These are phyloP conservation scores for Xiphophorus couchianus DNA, from an alignment of 2,113 vertebrate genomes.

Conservation along the genomic window DNA sequence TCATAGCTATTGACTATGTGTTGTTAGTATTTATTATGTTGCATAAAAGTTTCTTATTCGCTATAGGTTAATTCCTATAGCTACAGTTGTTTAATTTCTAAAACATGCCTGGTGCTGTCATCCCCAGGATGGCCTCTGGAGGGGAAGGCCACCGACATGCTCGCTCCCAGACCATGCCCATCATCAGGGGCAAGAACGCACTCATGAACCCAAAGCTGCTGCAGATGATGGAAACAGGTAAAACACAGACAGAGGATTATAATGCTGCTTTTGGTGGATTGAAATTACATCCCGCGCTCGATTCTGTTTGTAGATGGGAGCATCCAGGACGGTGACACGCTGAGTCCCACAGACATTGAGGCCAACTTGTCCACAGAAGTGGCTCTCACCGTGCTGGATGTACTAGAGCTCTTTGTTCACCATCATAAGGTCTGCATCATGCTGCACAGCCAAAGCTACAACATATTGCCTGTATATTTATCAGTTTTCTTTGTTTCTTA, in stretches of 20 bases:
- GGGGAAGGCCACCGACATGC: constrained; percentile 92
- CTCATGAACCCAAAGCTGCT: constrained; percentile 94
- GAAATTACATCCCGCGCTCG: neutral
- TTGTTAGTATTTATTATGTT: constrained; percentile 41
- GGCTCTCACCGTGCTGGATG: constrained; percentile 90
- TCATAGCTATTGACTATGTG: constrained; percentile 52
- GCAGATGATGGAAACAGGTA: constrained; percentile 93
- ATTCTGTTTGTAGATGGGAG: constrained; percentile 76
- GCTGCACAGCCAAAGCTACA: neutral
- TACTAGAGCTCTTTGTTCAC: constrained; percentile 91
- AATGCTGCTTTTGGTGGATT: neutral
- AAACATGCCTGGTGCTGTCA: constrained; percentile 16
- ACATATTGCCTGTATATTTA: too few relatives aligned
- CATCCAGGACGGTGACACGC: constrained; percentile 87
- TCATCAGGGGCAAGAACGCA: constrained; percentile 95
- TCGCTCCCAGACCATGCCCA: constrained; percentile 95
- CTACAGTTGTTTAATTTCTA: neutral
- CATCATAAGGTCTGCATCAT: constrained; percentile 87
- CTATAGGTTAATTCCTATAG: neutral
- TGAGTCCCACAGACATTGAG: constrained; percentile 91
- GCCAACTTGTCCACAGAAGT: constrained; percentile 95
- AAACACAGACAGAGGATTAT: constrained; percentile 47
- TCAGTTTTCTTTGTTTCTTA: neutral
- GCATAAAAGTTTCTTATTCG: neutral
- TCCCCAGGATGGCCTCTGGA: constrained; percentile 88